These are phyloP conservation scores for Drosophila parvula DNA, from an alignment of 1,140 invertebrate genomes.

Conservation along the genomic window DNA sequence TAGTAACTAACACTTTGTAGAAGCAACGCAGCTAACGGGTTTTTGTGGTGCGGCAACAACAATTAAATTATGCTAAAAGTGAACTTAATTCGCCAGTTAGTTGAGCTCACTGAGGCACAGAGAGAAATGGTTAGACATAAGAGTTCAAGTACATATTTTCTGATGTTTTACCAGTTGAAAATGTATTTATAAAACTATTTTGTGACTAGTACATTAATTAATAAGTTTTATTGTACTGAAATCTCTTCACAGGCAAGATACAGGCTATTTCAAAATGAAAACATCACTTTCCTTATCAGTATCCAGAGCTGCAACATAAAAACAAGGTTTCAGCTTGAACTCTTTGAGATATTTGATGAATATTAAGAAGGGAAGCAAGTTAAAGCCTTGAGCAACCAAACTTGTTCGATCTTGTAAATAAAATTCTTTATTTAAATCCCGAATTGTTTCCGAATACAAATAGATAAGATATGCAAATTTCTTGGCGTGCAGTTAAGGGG, in stretches of 20 bases:
- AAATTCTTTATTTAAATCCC: too few relatives aligned
- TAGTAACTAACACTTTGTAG: conserved; percentile 44
- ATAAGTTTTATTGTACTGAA: background rate
- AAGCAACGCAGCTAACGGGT: conserved; percentile 45
- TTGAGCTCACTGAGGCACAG: conserved; percentile 13
- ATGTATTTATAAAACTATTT: background rate
- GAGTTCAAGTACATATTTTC: background rate
- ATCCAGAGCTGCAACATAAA: too few relatives aligned
- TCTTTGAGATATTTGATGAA: too few relatives aligned
- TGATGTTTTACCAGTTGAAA: too few relatives aligned
- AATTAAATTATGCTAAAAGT: conserved; percentile 37
- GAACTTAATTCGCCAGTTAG: conserved; percentile 21
- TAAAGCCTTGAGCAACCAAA: too few relatives aligned
- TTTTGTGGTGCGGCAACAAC: conserved; percentile 29
- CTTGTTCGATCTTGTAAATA: too few relatives aligned
- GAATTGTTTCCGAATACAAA: background rate
- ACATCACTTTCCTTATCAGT: too few relatives aligned
- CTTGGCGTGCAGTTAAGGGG: conserved; percentile 11
- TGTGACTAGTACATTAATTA: too few relatives aligned
- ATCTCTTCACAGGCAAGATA: too few relatives aligned
- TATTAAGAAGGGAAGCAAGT: too few relatives aligned
- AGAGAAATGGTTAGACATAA: background rate
- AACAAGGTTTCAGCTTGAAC: too few relatives aligned
- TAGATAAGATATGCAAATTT: conserved; percentile 15
- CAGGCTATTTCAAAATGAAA: too few relatives aligned